phyloP scores from a whole-genome alignment of 2,113 vertebrate species.

The Desmodus rotundus region DNA sequence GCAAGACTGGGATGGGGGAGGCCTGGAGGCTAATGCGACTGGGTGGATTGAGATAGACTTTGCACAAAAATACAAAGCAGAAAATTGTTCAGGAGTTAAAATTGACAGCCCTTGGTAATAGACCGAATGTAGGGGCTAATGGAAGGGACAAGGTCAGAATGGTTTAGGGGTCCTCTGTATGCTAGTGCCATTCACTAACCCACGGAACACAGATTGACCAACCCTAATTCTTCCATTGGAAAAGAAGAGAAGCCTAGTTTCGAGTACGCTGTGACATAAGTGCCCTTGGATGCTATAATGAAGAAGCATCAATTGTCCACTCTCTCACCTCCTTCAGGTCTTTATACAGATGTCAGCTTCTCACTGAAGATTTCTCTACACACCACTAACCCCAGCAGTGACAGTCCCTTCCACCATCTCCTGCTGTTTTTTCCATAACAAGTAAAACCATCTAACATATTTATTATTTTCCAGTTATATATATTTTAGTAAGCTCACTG shows the following conservation, averaged over 20 bases:
- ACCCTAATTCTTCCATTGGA: neutral
- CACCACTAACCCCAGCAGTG: neutral
- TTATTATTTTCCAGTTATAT: neutral
- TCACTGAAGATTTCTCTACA: neutral
- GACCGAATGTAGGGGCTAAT: neutral
- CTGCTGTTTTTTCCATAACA: neutral
- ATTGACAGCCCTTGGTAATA: neutral
- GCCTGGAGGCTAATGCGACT: neutral
- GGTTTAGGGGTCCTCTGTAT: neutral
- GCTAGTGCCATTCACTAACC: neutral
- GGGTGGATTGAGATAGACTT: neutral
- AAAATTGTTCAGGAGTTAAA: neutral
- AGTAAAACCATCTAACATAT: neutral
- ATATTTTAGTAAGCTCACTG: neutral
- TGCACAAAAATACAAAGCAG: neutral
- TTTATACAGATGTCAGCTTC: neutral
- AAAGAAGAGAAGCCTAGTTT: neutral
- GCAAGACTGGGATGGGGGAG: no score
- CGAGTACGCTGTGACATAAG: neutral
- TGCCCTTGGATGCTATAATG: neutral
- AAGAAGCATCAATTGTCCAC: neutral
- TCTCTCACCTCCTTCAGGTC: neutral
- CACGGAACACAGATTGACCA: no score
- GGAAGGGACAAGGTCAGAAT: neutral
- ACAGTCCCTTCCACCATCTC: rapidly evolving